Percentiles rank a stretch among this genome's conserved stretches.
These are phyloP conservation scores for Momotus momota DNA, from an alignment of 2,797 vertebrate species.

Conservation along the genomic window DNA sequence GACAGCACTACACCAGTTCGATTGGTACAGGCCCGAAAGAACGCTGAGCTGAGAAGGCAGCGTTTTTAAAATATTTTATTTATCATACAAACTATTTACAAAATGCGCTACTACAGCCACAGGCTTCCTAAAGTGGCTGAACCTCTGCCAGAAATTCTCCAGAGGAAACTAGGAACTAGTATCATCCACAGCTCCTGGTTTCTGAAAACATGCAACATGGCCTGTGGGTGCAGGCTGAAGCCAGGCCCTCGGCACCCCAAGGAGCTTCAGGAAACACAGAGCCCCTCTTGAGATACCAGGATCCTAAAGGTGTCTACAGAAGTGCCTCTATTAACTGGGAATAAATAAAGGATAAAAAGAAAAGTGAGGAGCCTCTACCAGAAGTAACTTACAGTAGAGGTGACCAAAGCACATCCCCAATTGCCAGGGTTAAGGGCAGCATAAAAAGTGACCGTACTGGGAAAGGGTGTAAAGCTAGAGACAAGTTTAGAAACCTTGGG, in stretches of 20 bases:
- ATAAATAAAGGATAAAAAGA: slow-evolving; percentile 69
- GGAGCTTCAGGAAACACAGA: slow-evolving; percentile 30
- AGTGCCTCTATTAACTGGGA: slow-evolving; percentile 28
- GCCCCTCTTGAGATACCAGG: background rate
- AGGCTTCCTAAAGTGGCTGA: slow-evolving; percentile 63
- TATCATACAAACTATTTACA: slow-evolving; percentile 85
- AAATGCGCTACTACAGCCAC: slow-evolving; percentile 66
- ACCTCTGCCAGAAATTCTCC: slow-evolving; percentile 49
- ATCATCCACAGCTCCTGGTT: slow-evolving; percentile 54
- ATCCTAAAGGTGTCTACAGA: slow-evolving; percentile 36
- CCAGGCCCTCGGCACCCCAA: slow-evolving; percentile 6
- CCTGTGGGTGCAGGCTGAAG: slow-evolving; percentile 11
- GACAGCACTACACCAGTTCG: background rate
- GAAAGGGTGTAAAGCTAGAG: slow-evolving; percentile 30
- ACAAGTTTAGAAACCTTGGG: background rate
- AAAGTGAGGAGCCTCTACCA: slow-evolving; percentile 49
- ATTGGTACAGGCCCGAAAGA: background rate
- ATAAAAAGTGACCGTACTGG: slow-evolving; percentile 8
- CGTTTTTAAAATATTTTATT: slow-evolving; percentile 77
- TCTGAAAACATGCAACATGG: slow-evolving; percentile 47
- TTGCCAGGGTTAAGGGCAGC: slow-evolving; percentile 15
- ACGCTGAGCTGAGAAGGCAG: background rate
- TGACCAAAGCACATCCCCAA: slow-evolving; percentile 45
- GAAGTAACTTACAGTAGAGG: slow-evolving; percentile 3
- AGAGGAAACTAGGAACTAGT: slow-evolving; percentile 12